Base-by-base conservation (phyloP, 2,797 vertebrate species). In the Scomberomorus guttatus region DNA sequence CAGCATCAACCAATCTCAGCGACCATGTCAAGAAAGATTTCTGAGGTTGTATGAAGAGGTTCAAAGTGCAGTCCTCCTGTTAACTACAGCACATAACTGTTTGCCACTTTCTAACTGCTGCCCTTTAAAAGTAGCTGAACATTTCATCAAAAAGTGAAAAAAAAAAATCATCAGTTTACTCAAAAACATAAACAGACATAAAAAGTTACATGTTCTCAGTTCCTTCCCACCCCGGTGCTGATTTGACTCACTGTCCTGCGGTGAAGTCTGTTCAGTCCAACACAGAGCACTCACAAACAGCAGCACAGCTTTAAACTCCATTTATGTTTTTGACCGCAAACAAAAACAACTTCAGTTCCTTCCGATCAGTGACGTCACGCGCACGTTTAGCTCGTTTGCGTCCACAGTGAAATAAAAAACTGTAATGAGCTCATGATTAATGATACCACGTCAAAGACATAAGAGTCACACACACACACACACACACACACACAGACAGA, bases 281-380 rank as follows among this genome's bases (percentile, higher is more conserved):
- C 44, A 65, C 44, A 72, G 15, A 39, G 72, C 39, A 2, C 46
- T 25, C 29, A 67, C 13, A 51, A 57, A 24, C 29, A 76, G 58
- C 29, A 87, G 1, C 10, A 51, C 2, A 20, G 0, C 4, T 25
- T 67, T 83, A 0, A 71, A 18, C 39, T 64, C 65, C 83, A 88
- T 87, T 32, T 66, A 5, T n/a, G 18, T 58, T 63, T 70, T 67
- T 12, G 15, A 75, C 6, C 3, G 0, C 42, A 66, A 79, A 81
- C 57, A 75, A 75, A 81, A 81, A 42, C 79, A 25, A 42, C 50
- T 3, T 9, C 9, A 22, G 17, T 32, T 67, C 10, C 11, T 32
- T 56, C 3, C 9, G 6, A 15, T 0, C 1, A 25, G 11, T 81
- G 82, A 87, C 79, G 72, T 89, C 80, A 88, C 1, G 0, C 14